phyloP scores from a whole-genome alignment of 2,797 vertebrate genomes.

The Parotocinclus haroldoi region DNA sequence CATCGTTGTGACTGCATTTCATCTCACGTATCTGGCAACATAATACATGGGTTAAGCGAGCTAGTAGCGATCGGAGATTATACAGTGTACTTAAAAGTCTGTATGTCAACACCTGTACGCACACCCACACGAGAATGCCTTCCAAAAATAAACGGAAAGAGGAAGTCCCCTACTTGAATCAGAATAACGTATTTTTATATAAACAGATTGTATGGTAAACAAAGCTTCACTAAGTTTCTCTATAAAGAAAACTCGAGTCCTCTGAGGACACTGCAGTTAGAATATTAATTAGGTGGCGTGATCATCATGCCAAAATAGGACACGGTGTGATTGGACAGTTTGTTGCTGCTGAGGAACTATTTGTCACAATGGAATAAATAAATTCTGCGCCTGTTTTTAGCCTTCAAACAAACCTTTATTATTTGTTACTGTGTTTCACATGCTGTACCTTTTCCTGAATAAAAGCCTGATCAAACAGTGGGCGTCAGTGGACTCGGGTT shows the following conservation, averaged over 20 bases:
- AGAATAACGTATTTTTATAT: background rate
- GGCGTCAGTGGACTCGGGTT: constrained; percentile 25
- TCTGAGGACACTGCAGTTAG: background rate
- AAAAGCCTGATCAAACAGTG: constrained; percentile 23
- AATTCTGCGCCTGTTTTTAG: constrained; percentile 23
- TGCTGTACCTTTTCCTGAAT: constrained; percentile 38
- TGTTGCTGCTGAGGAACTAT: constrained; percentile 16
- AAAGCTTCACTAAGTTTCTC: background rate
- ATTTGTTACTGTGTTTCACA: constrained; percentile 42
- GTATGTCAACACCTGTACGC: too few species aligned
- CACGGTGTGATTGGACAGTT: constrained; percentile 4
- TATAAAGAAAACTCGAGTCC: background rate
- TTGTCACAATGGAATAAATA: constrained; percentile 29
- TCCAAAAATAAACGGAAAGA: background rate
- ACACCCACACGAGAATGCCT: too few species aligned
- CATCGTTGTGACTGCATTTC: too few species aligned
- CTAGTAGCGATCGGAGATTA: too few species aligned
- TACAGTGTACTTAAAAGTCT: too few species aligned
- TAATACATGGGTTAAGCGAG: too few species aligned
- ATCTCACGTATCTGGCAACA: too few species aligned
- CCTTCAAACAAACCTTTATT: constrained; percentile 10
- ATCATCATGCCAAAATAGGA: background rate
- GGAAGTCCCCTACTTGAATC: background rate
- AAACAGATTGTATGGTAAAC: background rate
- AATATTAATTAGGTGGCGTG: constrained; percentile 16